Evolutionary conservation across 1,140 invertebrate species (phyloP), one percentile per base, ranked within the genome.

Genomic region (Zaprionus capensis): DNA sequence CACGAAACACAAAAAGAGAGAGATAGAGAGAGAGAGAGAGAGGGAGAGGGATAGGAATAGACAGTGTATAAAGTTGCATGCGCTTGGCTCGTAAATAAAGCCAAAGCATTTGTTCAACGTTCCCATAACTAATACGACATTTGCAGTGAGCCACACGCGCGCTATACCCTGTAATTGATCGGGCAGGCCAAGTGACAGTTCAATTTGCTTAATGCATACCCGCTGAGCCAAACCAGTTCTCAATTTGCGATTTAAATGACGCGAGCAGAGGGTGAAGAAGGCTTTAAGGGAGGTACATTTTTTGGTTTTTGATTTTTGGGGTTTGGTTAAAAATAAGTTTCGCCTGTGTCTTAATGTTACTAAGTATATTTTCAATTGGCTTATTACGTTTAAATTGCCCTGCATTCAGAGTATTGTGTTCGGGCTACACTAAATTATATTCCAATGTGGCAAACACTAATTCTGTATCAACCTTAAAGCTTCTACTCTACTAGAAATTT

Each of bases 51-150:
- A 11, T 4, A 61, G 4, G 12, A 20, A 41, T 4, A 24, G 28
- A 20, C 36, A 62, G n/a, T 56, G 24, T 1, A 7, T 41, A 41
- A 46, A 65, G 31, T 14, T 20, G 77, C 81, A 70, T 84, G 78
- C 59, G 78, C 83, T 70, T 55, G 80, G 61, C 76, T 88, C 81
- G 81, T 84, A 87, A 87, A 83, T 88, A 83, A 87, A 78, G 55
- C 66, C 67, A 66, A 87, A 75, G 73, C 72, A 71, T 80, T 65
- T 83, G 71, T 78, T 83, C 63, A 81, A 83, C 65, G 70, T 61
- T 53, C 63, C 81, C 49, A 44, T 62, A 53, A 46, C 46, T 53
- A 41, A 51, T 12, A 55, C 59, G 55, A 44, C 24, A 63, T 51
- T 15, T 24, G 4, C 11, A 38, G 31, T 20, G 36, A 41, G 5